phyloP scores from a whole-genome alignment of 2,797 vertebrate species.

The Pseudomugil tenellus region DNA sequence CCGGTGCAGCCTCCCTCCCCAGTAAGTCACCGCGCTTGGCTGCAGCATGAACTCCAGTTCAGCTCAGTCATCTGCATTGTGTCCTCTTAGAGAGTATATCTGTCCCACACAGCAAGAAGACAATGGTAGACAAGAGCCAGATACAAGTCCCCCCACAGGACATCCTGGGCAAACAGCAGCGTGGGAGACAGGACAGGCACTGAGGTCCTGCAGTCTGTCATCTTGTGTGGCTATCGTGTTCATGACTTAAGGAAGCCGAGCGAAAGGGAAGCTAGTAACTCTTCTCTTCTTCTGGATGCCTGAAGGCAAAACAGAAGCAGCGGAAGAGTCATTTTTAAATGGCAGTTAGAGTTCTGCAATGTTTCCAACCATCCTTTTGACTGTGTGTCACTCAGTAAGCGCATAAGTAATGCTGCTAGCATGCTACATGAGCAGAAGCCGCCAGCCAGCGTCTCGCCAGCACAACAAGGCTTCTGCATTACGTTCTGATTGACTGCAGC shows the following conservation, averaged over 20 bases:
- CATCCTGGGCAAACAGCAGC: constrained; percentile 74
- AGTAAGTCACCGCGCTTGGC: constrained; percentile 29
- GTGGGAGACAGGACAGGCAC: constrained; percentile 38
- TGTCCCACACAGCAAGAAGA: constrained; percentile 72
- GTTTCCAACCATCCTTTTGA: constrained; percentile 11
- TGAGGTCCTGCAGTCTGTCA: constrained; percentile 34
- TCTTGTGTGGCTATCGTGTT: constrained; percentile 35
- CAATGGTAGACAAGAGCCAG: constrained; percentile 56
- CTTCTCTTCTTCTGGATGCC: constrained; percentile 32
- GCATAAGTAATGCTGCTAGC: constrained; percentile 24
- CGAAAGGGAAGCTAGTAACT: constrained; percentile 38
- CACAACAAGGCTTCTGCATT: constrained; percentile 37
- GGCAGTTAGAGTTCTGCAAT: background rate
- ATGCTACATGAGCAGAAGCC: constrained; percentile 10
- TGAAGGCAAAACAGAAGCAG: constrained; percentile 51
- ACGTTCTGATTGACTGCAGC: constrained; percentile 44
- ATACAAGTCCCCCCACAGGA: constrained; percentile 68
- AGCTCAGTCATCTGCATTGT: constrained; percentile 4
- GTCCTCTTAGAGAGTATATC: constrained; percentile 21
- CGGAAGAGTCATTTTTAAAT: constrained; percentile 17
- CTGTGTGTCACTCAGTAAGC: constrained; percentile 18
- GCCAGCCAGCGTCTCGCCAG: constrained; percentile 24
- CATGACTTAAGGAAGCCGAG: constrained; percentile 46
- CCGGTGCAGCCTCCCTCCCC: constrained; percentile 21
- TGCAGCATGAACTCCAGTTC: constrained; percentile 11